Evolutionary conservation across 2,113 vertebrate species (phyloP), one percentile per base, ranked within the genome.

Genomic region (Ptilonorhynchus violaceus): DNA sequence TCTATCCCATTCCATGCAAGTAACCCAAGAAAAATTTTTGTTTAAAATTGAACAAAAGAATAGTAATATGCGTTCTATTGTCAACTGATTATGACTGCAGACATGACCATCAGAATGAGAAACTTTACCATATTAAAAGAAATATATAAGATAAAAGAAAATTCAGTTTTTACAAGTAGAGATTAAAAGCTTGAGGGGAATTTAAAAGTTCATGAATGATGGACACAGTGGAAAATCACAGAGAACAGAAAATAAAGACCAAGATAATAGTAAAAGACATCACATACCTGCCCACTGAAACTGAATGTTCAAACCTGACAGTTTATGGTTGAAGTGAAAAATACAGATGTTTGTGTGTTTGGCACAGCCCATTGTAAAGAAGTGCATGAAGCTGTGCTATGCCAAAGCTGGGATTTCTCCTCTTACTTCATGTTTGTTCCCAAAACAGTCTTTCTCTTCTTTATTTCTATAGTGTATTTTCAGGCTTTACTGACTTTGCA

Each of bases 191-290:
- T 91, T 87, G 73, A 77, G 75, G 62, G 50, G 33, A 94, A 95
- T 96, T 96, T 64, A 84, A 30, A 95, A 78, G 67, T 94, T 90
- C 66, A 17, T 95, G 91, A 67, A 68, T 60, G 35, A 86, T 12
- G n/a, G 91, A 92, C 63, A 85, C 68, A 94, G 63, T 76, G n/a
- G 82, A 96, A 96, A 90, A 93, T 91, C 88, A 91, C 62, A 88
- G 44, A 76, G 66, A 94, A 55, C 22, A 89, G 41, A 46, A 85
- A 82, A 91, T 90, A 50, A 82, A 91, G 46, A 84, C 52, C 6
- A 63, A 69, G 59, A 68, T 83, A 92, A 75, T 74, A 91, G 6
- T 53, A 25, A 94, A 75, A 70, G 35, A 49, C 22, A 85, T 82
- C 44, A 59, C 4, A 5, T 90, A 68, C 35, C 19, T 73, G 20